Base-by-base conservation (phyloP, 2,888 invertebrate genomes). In the Epicampocera succincta region DNA sequence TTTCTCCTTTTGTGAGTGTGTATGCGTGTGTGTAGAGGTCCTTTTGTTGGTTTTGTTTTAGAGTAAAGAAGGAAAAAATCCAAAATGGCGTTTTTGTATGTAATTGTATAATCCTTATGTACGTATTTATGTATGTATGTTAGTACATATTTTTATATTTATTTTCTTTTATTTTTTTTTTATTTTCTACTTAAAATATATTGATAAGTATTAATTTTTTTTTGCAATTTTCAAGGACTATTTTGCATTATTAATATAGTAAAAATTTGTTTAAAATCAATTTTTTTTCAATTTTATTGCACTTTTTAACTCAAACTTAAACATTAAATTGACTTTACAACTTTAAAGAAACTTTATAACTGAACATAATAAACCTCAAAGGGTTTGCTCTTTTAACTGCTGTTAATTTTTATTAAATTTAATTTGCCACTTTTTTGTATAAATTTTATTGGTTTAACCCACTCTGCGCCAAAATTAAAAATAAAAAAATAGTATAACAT, bases 41-140 rank as follows among this genome's bases (percentile, higher is more conserved):
- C 83, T 78, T 83, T 83, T 33, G 33, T 8, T 85, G 83, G 71
- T 83, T 82, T 80, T 46, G 3, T 81, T 84, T 81, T 80, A 85
- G 83, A 77, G 54, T 63, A 61, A 61, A 69, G 61, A 61, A 68
- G 66, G 54, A 81, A 75, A 81, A 74, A 77, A 81, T 85, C 84
- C 87, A 88, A 88, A 88, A 89, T 88, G 88, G 88, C 88, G 86
- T 86, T 87, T 86, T 87, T 87, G 84, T 85, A 86, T 79, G 79
- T 81, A 84, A 87, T 87, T 87, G 86, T 87, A 85, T 87, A 87
- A 86, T 87, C 84, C 85, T 85, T 84, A 40, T 79, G 50, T 65
- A 52, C 4, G 12, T 48, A 17, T n/a, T 2, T n/a, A 4, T 52
- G 11, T 60, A 42, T 40, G 5, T n/a, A 46, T 46, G n/a, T 44